These are phyloP conservation scores for Pachyrhynchus sulphureomaculatus DNA, from an alignment of 1,140 invertebrate genomes.

Conservation along the genomic window DNA sequence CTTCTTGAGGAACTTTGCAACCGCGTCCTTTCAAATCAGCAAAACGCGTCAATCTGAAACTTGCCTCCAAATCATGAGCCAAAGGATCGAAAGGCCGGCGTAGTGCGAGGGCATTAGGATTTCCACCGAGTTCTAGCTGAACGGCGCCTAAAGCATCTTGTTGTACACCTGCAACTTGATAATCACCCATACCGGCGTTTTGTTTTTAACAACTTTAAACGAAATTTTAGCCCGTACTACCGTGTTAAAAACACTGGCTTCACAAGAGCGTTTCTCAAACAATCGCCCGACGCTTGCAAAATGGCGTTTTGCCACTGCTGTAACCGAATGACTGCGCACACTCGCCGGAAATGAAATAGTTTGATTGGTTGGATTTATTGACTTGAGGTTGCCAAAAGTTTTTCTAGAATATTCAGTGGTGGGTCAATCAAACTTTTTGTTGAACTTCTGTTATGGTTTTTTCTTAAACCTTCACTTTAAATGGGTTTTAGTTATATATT, in stretches of 20 bases:
- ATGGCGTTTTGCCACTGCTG: conserved; percentile 44
- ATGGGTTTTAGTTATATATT: too few species aligned
- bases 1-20: conserved; percentile 98
- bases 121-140: conserved; percentile 80
- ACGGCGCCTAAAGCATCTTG: conserved; percentile 76
- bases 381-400: conserved; percentile 47
- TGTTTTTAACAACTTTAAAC: conserved; percentile 40
- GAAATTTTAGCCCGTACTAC: conserved; percentile 45
- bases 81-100: conserved; percentile 92
- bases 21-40: conserved; percentile 98
- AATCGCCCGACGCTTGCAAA: conserved; percentile 49
- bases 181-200: conserved; percentile 51
- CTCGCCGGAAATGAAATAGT: neutral
- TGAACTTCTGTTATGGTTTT: neutral
- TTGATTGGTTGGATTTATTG: conserved; percentile 39
- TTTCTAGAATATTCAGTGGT: conserved; percentile 30
- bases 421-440: neutral
- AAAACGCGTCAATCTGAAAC: conserved; percentile 94
- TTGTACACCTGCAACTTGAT: conserved; percentile 58
- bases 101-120: conserved; percentile 75
- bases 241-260: conserved; percentile 50
- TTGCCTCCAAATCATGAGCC: conserved; percentile 90
- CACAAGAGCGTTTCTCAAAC: conserved; percentile 51
- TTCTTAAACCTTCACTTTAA: neutral
- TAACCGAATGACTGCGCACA: conserved; percentile 37